Base-by-base conservation (phyloP, 92 coral and sea anemone species). In the Palythoa grandiflora region DNA sequence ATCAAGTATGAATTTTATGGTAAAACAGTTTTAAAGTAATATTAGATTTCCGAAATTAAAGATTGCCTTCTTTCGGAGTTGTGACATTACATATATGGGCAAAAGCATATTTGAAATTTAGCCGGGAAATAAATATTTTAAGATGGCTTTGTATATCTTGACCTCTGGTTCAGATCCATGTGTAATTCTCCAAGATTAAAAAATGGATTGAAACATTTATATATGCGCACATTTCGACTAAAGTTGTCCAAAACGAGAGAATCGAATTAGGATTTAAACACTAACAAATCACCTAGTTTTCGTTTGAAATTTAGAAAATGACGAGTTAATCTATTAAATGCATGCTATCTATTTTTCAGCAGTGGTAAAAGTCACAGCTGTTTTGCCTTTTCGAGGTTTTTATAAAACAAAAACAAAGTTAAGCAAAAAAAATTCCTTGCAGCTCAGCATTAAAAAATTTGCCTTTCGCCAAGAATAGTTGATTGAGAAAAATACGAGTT, bases 21-120 rank as follows among this genome's bases (percentile, higher is more conserved):
- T 10, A 39, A 44, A 48, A 48, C 20, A 13, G 21, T 44, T 60
- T 44, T 38, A 39, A 60, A 80, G 50, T 14, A 7, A 19, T 5
- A 36, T 28, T 80, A 80, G 39, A 5, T 53, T 11, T 40, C 66
- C 47, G 39, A 71, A 44, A 36, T 36, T 47, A 65, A 70, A 38
- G 36, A 19, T 63, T 81, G 19, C 7, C 59, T 68, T 63, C 9
- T 48, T 15, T 63, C 52, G 54, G 39, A 9, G 54, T 68, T 52
- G 19, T 40, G 75, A 63, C 86, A 81, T 81, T 37, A 63, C 10
- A 44, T 44, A 44, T n/a, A 61, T 40, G 75, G 51, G 36, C 60
- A 36, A 77, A 81, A 47, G 40, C 59, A 44, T 74, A 81, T 66
- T 81, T 81, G 39, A 68, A 47, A 63, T 81, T 81, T 44, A 44